A percentile compares a stretch with the other conserved stretches of the same genome.
These are phyloP conservation scores for Agrilus biguttatus DNA, from an alignment of 2,888 invertebrate species.

Conservation along the genomic window DNA sequence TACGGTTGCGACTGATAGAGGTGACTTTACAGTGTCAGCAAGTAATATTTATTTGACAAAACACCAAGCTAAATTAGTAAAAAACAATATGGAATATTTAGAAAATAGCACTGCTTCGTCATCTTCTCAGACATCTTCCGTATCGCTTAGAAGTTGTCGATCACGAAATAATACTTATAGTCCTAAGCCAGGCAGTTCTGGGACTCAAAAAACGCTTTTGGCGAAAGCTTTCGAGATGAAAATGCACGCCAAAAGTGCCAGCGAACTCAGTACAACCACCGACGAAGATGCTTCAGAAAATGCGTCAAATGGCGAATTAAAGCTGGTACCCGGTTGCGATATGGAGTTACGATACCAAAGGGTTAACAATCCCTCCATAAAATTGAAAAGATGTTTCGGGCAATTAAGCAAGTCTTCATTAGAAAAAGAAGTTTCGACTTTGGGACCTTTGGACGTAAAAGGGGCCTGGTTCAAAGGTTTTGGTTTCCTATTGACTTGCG, in stretches of 20 bases:
- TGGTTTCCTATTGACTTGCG: slow-evolving; percentile 44
- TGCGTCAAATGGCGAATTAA: slow-evolving; percentile 26
- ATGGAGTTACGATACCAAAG: slow-evolving; percentile 15
- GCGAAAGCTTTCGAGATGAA: not conserved
- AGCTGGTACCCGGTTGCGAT: slow-evolving; percentile 38
- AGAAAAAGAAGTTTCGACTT: slow-evolving; percentile 34
- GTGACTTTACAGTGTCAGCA: slow-evolving; percentile 36
- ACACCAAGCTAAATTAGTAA: slow-evolving; percentile 34
- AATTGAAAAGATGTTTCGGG: slow-evolving; percentile 37
- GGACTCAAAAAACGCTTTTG: slow-evolving; percentile 14
- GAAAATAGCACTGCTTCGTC: no score
- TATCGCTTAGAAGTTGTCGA: slow-evolving; percentile 20
- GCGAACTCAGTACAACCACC: slow-evolving; percentile 10
- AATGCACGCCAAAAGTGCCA: slow-evolving; percentile 6
- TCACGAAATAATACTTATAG: slow-evolving; percentile 35
- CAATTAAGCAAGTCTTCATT: slow-evolving; percentile 35
- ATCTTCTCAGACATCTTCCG: no score
- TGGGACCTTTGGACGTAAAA: slow-evolving; percentile 39
- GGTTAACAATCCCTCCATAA: slow-evolving; percentile 10
- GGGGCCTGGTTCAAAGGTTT: slow-evolving; percentile 39
- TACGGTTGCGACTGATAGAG: slow-evolving; percentile 20
- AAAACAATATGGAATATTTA: not conserved
- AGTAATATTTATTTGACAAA: slow-evolving; percentile 38
- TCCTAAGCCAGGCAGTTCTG: slow-evolving; percentile 38
- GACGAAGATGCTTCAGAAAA: slow-evolving; percentile 26